A percentile compares a stretch with the other conserved stretches of the same genome.
Conservation (phyloP, 2,797 vertebrate genomes). For the Holocentrus rufus region DNA sequence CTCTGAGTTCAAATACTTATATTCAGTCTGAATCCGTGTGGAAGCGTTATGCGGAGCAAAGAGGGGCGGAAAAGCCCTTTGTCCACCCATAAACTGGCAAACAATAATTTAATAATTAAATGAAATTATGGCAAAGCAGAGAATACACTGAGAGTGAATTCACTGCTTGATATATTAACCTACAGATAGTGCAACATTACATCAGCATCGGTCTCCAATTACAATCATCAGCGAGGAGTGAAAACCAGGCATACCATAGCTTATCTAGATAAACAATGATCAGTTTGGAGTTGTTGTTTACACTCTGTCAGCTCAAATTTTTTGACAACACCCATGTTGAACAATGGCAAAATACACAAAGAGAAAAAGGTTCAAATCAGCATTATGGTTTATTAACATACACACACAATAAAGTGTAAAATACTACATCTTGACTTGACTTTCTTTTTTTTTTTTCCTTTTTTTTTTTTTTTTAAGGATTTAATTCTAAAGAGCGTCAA, state of each 20-base stretch:
- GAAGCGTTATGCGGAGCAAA: slow-evolving; percentile 15
- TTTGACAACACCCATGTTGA: neutral
- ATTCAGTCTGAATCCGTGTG: slow-evolving; percentile 9
- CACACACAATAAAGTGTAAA: neutral
- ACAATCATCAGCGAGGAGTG: slow-evolving; percentile 18
- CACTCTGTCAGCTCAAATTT: slow-evolving; percentile 11
- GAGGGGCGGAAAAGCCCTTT: neutral
- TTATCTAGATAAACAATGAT: slow-evolving; percentile 28
- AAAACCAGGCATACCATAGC: neutral
- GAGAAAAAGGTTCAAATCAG: neutral
- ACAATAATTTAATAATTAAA: neutral
- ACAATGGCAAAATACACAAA: slow-evolving; percentile 1
- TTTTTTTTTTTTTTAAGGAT: neutral
- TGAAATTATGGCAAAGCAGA: neutral
- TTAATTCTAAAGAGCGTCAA: slow-evolving; percentile 12
- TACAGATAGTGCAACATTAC: slow-evolving; percentile 17
- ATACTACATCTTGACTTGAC: neutral
- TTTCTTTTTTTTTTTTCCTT: neutral
- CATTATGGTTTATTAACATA: neutral
- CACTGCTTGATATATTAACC: neutral
- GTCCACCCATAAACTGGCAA: neutral
- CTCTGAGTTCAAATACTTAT: neutral
- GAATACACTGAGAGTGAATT: slow-evolving; percentile 10
- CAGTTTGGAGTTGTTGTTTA: slow-evolving; percentile 48
- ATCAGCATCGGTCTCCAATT: slow-evolving; percentile 19